A percentile compares a stretch with the other conserved stretches of the same genome.
These are phyloP conservation scores for Abscondita cerata DNA, from an alignment of 2,888 invertebrate species.

Conservation along the genomic window DNA sequence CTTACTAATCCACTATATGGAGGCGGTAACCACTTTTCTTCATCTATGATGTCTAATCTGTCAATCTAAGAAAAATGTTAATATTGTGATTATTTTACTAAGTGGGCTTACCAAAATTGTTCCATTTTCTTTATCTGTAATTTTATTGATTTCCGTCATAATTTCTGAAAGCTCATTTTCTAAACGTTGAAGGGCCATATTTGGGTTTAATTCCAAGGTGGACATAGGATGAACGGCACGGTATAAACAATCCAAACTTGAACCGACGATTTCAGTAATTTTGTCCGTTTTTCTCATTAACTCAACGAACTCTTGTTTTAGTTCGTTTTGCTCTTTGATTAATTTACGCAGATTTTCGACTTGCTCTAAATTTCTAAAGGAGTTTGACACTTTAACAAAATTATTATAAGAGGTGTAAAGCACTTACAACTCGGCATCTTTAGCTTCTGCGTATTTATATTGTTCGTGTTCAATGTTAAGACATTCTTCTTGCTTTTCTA, in stretches of 20 bases:
- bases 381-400: no score
- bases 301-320: slow-evolving; percentile 55
- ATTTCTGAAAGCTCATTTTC: slow-evolving; percentile 22
- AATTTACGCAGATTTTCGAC: slow-evolving; percentile 68
- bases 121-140: slow-evolving; percentile 1
- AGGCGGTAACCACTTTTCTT: slow-evolving; percentile 54
- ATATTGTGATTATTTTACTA: no score
- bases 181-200: slow-evolving; percentile 8
- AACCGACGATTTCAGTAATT: slow-evolving; percentile 39
- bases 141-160: slow-evolving; percentile 15
- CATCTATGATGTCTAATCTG: slow-evolving; percentile 42
- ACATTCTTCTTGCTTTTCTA: slow-evolving; percentile 72
- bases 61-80: no score
- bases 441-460: slow-evolving; percentile 80
- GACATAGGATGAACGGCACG: slow-evolving; percentile 35
- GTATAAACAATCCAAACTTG: slow-evolving; percentile 37
- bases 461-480: slow-evolving; percentile 75
- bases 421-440: slow-evolving; percentile 81
- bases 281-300: slow-evolving; percentile 49
- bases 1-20: slow-evolving; percentile 54
- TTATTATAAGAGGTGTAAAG: not conserved
- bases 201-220: slow-evolving; percentile 7
- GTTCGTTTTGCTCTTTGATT: slow-evolving; percentile 62
- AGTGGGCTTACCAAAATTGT: not conserved
- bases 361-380: slow-evolving; percentile 76